Conservation (phyloP, 2,888 invertebrate species). For the Amblyjoppa fuscipennis region DNA sequence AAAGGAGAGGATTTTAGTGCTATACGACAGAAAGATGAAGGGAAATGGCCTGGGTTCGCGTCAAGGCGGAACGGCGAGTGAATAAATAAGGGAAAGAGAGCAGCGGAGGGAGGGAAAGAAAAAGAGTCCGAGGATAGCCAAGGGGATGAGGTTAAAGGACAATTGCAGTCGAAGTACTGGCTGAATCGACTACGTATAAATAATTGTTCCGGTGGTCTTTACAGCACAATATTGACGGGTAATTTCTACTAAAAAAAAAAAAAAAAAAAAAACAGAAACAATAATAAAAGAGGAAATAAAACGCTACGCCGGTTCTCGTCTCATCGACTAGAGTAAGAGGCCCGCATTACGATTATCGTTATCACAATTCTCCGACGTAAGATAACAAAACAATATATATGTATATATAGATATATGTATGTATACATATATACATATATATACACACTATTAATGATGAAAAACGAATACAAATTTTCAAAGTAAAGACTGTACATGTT, state of each 20-base stretch:
- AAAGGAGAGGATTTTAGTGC: conserved; percentile 44
- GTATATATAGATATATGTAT: conserved; percentile 1
- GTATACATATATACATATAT: background rate
- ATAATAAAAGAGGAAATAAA: conserved; percentile 2
- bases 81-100: conserved; percentile 41
- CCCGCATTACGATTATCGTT: conserved; percentile 58
- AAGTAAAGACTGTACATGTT: conserved; percentile 80
- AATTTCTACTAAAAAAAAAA: conserved; percentile 73
- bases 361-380: conserved; percentile 45
- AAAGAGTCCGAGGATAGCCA: conserved; percentile 6
- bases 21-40: conserved; percentile 29
- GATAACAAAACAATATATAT: background rate
- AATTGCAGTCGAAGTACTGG: conserved; percentile 56
- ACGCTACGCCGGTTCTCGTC: conserved; percentile 35
- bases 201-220: conserved; percentile 75
- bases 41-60: conserved; percentile 23
- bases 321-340: conserved; percentile 19
- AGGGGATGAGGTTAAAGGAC: conserved; percentile 37
- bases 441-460: conserved; percentile 27
- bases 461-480: conserved; percentile 68
- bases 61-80: conserved; percentile 38
- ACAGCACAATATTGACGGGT: conserved; percentile 79
- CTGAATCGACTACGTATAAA: conserved; percentile 71
- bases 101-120: background rate
- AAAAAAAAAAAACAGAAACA: background rate